Evolutionary conservation across 2,888 invertebrate species (phyloP), one percentile per base, ranked within the genome.

Genomic region (Rhaphigaster nebulosa): DNA sequence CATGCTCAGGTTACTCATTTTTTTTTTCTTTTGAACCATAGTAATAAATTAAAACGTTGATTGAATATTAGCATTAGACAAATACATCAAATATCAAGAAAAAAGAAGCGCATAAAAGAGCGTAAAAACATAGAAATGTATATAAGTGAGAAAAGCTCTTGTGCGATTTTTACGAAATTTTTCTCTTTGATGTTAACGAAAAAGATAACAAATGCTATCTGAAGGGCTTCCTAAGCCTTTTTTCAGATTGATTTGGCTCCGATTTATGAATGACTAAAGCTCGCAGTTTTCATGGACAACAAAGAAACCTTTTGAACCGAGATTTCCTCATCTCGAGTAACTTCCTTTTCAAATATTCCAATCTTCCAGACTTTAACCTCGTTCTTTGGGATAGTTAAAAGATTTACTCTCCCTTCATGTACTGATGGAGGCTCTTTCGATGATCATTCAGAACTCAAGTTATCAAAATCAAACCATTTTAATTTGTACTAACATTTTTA

Each of bases 341-440:
- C 34, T 38, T 76, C 34, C 70, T 76, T 76, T 76, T 76, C 34
- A 38, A 76, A 76, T 76, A 76, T 76, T 65, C 70, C 8, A 20
- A 23, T 76, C 70, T 76, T 76, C 34, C 8, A 20, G 38, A 38
- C 38, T 20, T 34, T 76, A 76, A 18, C 20, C 20, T 23, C 34
- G 38, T 38, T 20, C 8, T 20, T 38, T 1, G 34, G 4, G 20
- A 76, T 18, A 65, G 29, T 29, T 65, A 18, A 65, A 29, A 29
- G 65, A 29, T 65, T 29, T n/a, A 29, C 15, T 65, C 65, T 29
- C 1, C 29, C 65, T 65, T 18, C 65, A 15, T 15, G 34, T n/a
- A 15, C 65, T 29, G 4, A 15, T 4, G 29, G n/a, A n/a, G n/a
- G 4, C 18, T 5, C 13, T 29, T 29, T 65, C 29, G 29, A 29